These are phyloP conservation scores for Erythrocebus patas DNA, from an alignment of 2,113 vertebrate genomes.

Conservation along the genomic window DNA sequence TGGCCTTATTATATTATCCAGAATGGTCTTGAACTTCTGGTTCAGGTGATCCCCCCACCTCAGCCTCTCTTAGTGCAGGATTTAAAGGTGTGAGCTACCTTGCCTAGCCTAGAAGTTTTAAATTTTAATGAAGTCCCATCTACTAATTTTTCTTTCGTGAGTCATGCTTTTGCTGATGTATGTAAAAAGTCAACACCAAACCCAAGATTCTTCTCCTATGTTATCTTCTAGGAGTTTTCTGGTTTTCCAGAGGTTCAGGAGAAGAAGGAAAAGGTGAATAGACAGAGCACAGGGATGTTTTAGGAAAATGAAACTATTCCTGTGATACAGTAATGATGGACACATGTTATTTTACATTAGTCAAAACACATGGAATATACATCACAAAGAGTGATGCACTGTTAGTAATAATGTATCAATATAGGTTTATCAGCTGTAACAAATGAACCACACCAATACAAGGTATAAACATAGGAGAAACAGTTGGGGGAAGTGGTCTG, in stretches of 20 bases:
- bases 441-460: not conserved
- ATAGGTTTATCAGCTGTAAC: not conserved
- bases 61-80: not conserved
- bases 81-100: too few relatives aligned
- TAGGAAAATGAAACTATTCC: not conserved
- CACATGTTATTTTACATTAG: not conserved
- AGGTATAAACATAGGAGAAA: not conserved
- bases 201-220: not conserved
- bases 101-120: not conserved
- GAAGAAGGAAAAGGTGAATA: not conserved
- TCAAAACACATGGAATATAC: not conserved
- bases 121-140: not conserved
- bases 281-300: not conserved
- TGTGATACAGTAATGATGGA: not conserved
- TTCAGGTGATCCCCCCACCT: too few relatives aligned
- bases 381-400: not conserved
- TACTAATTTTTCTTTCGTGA: not conserved
- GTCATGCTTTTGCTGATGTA: not conserved
- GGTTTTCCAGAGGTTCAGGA: not conserved
- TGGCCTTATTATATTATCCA: too few relatives aligned
- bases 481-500: not conserved
- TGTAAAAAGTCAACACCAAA: not conserved
- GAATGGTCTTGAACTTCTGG: too few relatives aligned
- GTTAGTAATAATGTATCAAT: not conserved
- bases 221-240: not conserved